These are phyloP conservation scores for Grapholita molesta DNA, from an alignment of 1,140 invertebrate species.

Conservation along the genomic window DNA sequence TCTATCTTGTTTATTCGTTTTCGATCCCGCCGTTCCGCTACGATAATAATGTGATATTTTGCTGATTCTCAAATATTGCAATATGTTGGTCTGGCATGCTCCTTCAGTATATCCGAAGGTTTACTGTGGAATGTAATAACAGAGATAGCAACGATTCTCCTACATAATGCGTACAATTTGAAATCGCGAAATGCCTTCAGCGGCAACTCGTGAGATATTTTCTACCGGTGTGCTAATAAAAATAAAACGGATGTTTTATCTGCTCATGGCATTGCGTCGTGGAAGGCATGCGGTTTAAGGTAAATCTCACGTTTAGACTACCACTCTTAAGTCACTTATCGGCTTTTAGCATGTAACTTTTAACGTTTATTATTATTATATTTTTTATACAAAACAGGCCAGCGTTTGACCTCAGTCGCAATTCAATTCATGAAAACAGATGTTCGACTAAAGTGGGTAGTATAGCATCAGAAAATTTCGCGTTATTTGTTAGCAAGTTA, in stretches of 20 bases:
- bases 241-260: conserved; percentile 48
- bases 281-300: not conserved
- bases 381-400: too few species aligned
- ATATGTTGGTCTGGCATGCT: conserved; percentile 32
- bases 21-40: conserved; percentile 17
- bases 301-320: too few species aligned
- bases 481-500: too few species aligned
- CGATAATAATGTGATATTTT: conserved; percentile 30
- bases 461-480: too few species aligned
- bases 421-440: too few species aligned
- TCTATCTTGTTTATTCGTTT: conserved; percentile 26
- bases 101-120: conserved; percentile 25
- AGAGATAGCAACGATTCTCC: conserved; percentile 47
- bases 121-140: conserved; percentile 54
- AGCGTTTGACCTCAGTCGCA: too few species aligned
- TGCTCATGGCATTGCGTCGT: conserved; percentile 26
- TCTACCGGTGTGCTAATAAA: conserved; percentile 33
- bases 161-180: conserved; percentile 60
- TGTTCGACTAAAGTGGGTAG: too few species aligned
- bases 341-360: too few species aligned
- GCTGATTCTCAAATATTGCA: conserved; percentile 37
- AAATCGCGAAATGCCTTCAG: conserved; percentile 54
- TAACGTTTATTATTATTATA: not conserved
- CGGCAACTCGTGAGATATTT: conserved; percentile 50
- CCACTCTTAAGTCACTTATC: too few species aligned